A percentile compares a stretch with the other conserved stretches of the same genome.
Evolutionary conservation across 2,797 vertebrate genomes (phyloP).

Genomic region (Tachyglossus aculeatus): DNA sequence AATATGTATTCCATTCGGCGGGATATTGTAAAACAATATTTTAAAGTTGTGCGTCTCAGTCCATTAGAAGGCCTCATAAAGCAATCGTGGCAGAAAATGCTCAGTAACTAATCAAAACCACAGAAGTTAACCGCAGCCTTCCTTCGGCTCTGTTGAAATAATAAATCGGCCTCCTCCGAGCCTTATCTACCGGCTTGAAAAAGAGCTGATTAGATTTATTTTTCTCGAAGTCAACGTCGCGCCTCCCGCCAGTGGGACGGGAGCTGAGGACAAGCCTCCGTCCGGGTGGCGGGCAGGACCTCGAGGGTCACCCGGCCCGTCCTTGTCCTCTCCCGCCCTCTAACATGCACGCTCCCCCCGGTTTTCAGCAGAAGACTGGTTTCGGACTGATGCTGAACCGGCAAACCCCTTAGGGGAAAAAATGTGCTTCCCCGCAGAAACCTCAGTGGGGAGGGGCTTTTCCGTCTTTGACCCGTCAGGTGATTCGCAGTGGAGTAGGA

Average conservation of each 20-base stretch:
- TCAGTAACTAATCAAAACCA: conserved; percentile 42
- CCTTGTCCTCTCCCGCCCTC: no score
- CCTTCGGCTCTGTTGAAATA: conserved; percentile 25
- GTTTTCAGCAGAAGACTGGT: no score
- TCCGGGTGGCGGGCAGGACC: background rate
- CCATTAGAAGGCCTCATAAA: conserved; percentile 57
- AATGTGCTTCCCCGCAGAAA: no score
- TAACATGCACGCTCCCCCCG: no score
- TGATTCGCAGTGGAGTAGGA: no score
- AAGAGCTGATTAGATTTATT: conserved; percentile 31
- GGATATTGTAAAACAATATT: conserved; percentile 21
- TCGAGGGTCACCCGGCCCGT: no score
- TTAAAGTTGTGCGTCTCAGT: conserved; percentile 48
- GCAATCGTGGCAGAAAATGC: conserved; percentile 15
- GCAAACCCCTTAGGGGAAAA: no score
- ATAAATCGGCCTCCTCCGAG: background rate
- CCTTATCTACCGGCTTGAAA: conserved; percentile 48
- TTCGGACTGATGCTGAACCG: no score
- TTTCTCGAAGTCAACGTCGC: conserved; percentile 5
- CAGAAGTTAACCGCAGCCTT: background rate
- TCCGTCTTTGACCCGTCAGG: no score
- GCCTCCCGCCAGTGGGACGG: conserved; percentile 24
- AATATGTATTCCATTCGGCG: conserved; percentile 45
- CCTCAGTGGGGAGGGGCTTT: no score
- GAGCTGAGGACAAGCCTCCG: no score